Base-by-base conservation (phyloP, 2,797 vertebrate genomes). In the Hapalemur alaotrensis region DNA sequence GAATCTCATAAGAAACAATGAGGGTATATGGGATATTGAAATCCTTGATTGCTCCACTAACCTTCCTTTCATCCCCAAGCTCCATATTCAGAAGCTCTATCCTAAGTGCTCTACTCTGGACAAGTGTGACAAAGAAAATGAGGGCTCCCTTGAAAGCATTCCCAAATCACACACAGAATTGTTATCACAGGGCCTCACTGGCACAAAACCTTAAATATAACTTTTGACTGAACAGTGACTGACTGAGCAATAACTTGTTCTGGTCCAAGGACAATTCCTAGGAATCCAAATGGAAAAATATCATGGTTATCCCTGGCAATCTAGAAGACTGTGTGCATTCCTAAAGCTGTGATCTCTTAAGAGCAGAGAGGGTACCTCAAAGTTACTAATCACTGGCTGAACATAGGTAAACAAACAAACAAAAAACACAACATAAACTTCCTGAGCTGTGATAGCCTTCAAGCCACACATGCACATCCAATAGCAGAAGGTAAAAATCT, bases 181-280 rank as follows among this genome's bases (percentile, higher is more conserved):
- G n/a, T 72, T 57, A 73, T 1, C 22, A 59, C 3, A 8, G 28
- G 30, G 3, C 35, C 18, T 69, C 59, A 48, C 0, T 48, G 35
- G 22, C 17, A 76, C 32, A 35, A 73, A 63, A 8, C 14, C 5
- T 76, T 67, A 65, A 70, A 57, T 14, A 61, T 1, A 72, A 82
- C 43, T 91, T 91, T 92, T 81, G 10, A 70, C 48, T 41, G 72
- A 82, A 67, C 41, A 69, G 2, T 28, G 17, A 43, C 18, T 28
- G 17, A 43, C 18, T 87, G 20, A 82, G 41, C 38, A 75, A 32
- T 67, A 67, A 76, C 9, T 65, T 76, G 57, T 90, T 86, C 69
- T 73, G 13, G 67, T 17, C 12, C 32, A 72, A 65, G 41, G 32
- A 9, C 30, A 90, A 28, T 18, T 75, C 2, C 32, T 70, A 93